phyloP scores from a whole-genome alignment of 1,140 invertebrate species.

The Littorina saxatilis region DNA sequence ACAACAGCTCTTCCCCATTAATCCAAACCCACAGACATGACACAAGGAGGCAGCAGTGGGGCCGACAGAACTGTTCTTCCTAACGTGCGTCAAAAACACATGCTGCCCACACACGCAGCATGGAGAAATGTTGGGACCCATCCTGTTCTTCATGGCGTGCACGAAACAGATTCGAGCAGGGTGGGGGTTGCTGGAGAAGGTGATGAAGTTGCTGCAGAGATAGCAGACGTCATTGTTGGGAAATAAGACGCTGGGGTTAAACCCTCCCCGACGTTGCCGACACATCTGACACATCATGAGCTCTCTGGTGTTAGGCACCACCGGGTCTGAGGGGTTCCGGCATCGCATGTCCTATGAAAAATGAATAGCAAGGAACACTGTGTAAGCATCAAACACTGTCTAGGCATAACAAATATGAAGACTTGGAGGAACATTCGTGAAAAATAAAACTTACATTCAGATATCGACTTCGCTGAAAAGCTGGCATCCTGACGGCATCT shows the following conservation, averaged over 20 bases:
- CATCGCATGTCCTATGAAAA: constrained; percentile 13
- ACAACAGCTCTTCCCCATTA: constrained; percentile 5
- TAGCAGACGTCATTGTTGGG: constrained; percentile 25
- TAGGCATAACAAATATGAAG: too few species aligned
- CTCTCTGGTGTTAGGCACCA: constrained; percentile 18
- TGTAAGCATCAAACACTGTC: neutral
- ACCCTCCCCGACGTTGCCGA: neutral
- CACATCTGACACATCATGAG: constrained; percentile 1
- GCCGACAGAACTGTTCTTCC: neutral
- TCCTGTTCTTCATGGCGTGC: constrained; percentile 18
- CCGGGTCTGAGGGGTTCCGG: neutral
- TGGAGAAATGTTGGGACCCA: neutral
- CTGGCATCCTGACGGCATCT: constrained; percentile 26
- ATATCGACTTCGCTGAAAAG: constrained; percentile 28
- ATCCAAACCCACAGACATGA: constrained; percentile 23
- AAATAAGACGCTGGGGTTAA: neutral
- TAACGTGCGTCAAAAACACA: neutral
- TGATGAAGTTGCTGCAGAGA: neutral
- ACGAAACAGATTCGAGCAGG: neutral
- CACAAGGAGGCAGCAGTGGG: constrained; percentile 3
- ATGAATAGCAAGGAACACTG: neutral
- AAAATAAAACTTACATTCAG: constrained; percentile 20
- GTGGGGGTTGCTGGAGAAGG: neutral
- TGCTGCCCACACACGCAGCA: neutral
- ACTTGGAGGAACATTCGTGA: neutral